A percentile compares a stretch with the other conserved stretches of the same genome.
These are phyloP conservation scores for Rhizomys pruinosus DNA, from an alignment of 2,113 vertebrate genomes.

Conservation along the genomic window DNA sequence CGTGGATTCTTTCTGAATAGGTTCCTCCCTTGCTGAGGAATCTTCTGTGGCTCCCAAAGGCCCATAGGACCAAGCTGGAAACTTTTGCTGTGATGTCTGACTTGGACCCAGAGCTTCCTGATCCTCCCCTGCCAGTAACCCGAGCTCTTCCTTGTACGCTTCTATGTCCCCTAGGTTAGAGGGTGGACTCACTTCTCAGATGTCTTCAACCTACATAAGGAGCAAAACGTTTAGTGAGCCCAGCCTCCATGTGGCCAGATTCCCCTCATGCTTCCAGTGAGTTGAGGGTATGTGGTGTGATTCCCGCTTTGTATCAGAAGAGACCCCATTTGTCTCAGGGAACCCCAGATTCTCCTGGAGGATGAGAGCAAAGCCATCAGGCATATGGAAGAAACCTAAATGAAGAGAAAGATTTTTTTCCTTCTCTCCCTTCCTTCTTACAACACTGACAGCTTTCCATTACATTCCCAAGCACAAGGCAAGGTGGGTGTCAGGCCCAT, in stretches of 20 bases:
- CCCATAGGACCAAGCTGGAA: neutral
- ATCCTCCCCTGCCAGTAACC: neutral
- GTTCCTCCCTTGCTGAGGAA: neutral
- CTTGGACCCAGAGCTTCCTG: neutral
- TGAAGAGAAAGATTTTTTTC: neutral
- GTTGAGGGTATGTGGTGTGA: neutral
- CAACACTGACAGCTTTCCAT: neutral
- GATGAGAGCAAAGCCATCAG: neutral
- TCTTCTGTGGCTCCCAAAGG: neutral
- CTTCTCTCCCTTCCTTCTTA: neutral
- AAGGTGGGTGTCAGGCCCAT: neutral
- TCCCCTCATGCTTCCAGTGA: neutral
- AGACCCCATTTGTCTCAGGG: neutral
- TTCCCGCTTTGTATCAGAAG: neutral
- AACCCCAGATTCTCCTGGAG: neutral
- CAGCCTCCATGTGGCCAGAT: neutral
- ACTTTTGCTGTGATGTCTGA: neutral
- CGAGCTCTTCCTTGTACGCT: rapidly evolving
- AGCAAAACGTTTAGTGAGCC: neutral
- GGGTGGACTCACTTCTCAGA: neutral
- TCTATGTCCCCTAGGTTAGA: neutral
- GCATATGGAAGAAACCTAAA: neutral
- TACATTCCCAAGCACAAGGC: neutral
- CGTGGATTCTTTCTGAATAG: neutral
- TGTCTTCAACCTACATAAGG: neutral